A percentile compares a stretch with the other conserved stretches of the same genome.
These are phyloP conservation scores for Galaxias olidus DNA, from an alignment of 2,797 vertebrate species.

Conservation along the genomic window DNA sequence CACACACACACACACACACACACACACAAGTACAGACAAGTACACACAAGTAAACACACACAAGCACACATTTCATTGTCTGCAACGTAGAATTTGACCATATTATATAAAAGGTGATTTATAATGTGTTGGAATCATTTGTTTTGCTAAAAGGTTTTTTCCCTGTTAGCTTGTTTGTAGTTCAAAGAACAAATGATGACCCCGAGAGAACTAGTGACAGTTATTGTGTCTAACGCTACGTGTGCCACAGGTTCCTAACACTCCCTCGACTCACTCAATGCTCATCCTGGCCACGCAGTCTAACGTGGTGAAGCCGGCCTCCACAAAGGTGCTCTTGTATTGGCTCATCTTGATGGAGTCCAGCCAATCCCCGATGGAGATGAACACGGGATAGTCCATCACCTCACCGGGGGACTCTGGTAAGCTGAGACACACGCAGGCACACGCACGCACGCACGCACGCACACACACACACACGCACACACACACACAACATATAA, in stretches of 20 bases:
- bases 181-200: too few species aligned
- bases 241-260: background rate
- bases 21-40: conserved; percentile 4
- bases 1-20: background rate
- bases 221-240: too few species aligned
- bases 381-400: conserved; percentile 85
- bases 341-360: conserved; percentile 99
- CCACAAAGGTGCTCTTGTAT: conserved; percentile 97
- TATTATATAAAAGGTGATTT: too few species aligned
- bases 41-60: background rate
- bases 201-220: too few species aligned
- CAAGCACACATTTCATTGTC: conserved; percentile 4
- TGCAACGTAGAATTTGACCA: too few species aligned
- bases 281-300: conserved; percentile 86
- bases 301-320: conserved; percentile 92
- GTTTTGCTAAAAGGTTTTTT: too few species aligned
- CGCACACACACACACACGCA: too few species aligned
- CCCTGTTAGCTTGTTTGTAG: too few species aligned
- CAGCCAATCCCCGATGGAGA: conserved; percentile 96
- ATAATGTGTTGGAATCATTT: too few species aligned
- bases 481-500: too few species aligned
- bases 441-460: background rate
- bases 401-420: conserved; percentile 79
- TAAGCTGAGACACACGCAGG: conserved; percentile 56
- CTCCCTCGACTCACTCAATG: conserved; percentile 75